Conservation (phyloP, 2,797 vertebrate genomes). For the Cetoscarus ocellatus region DNA sequence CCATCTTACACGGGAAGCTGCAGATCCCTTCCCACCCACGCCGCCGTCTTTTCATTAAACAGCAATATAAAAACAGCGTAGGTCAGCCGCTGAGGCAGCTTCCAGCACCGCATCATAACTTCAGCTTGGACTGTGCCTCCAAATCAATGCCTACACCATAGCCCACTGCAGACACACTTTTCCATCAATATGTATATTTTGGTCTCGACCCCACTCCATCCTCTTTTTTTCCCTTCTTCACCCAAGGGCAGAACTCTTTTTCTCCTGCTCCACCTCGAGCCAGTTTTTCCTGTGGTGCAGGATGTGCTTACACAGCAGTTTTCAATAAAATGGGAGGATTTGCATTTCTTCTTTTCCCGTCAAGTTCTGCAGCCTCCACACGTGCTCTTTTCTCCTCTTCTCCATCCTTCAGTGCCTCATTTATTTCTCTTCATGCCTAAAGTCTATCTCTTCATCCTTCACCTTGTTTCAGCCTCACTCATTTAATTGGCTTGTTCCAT, state of each 20-base stretch:
- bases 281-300: slow-evolving; percentile 41
- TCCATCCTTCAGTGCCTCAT: slow-evolving; percentile 18
- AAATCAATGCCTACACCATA: slow-evolving; percentile 67
- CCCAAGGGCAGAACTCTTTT: slow-evolving; percentile 44
- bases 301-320: slow-evolving; percentile 57
- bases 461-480: slow-evolving; percentile 8
- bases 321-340: slow-evolving; percentile 49
- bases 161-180: slow-evolving; percentile 55
- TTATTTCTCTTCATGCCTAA: slow-evolving; percentile 22
- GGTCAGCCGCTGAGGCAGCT: slow-evolving; percentile 79
- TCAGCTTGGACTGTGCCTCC: slow-evolving; percentile 36
- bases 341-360: slow-evolving; percentile 52
- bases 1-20: slow-evolving; percentile 51
- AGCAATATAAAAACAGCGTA: slow-evolving; percentile 86
- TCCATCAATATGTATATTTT: slow-evolving; percentile 81
- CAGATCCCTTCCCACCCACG: slow-evolving; percentile 54
- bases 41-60: slow-evolving; percentile 79
- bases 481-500: slow-evolving; percentile 12
- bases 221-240: slow-evolving; percentile 28
- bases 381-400: slow-evolving; percentile 18
- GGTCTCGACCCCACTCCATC: slow-evolving; percentile 69
- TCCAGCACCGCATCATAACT: slow-evolving; percentile 64
- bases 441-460: slow-evolving; percentile 38
- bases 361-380: slow-evolving; percentile 17
- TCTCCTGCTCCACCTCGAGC: slow-evolving; percentile 34